phyloP scores from a whole-genome alignment of 2,888 invertebrate genomes.

The Ischnura elegans region DNA sequence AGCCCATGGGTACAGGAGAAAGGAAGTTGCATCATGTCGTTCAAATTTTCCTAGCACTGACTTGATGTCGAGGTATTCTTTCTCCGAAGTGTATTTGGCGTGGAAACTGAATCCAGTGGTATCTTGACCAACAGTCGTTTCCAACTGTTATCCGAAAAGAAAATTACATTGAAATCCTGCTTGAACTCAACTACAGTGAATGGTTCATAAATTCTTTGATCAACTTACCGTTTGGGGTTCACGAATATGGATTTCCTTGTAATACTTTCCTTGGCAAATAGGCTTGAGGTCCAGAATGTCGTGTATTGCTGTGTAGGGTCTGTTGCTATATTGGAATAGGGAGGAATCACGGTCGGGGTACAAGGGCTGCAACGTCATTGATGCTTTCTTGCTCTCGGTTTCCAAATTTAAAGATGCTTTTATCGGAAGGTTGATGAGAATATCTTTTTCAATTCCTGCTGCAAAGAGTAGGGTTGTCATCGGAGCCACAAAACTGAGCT shows the following conservation, averaged over 20 bases:
- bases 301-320: slow-evolving; percentile 83
- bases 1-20: slow-evolving; percentile 74
- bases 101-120: slow-evolving; percentile 80
- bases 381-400: slow-evolving; percentile 78
- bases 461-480: slow-evolving; percentile 81
- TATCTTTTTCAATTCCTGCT: slow-evolving; percentile 82
- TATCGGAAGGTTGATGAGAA: slow-evolving; percentile 82
- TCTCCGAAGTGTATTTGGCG: slow-evolving; percentile 80
- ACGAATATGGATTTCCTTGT: slow-evolving; percentile 71
- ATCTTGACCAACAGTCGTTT: slow-evolving; percentile 71
- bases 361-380: slow-evolving; percentile 79
- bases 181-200: neutral
- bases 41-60: slow-evolving; percentile 75
- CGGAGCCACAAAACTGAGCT: slow-evolving; percentile 84
- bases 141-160: neutral
- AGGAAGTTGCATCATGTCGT: slow-evolving; percentile 74
- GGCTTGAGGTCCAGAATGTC: slow-evolving; percentile 81
- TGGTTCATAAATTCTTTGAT: neutral
- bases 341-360: slow-evolving; percentile 79
- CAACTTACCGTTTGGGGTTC: slow-evolving; percentile 71
- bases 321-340: slow-evolving; percentile 81
- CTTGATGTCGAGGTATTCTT: slow-evolving; percentile 77
- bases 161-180: no score
- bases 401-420: slow-evolving; percentile 78
- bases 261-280: slow-evolving; percentile 77